These are phyloP conservation scores for Leptobrachium ailaonicum DNA, from an alignment of 2,113 vertebrate species.

Conservation along the genomic window DNA sequence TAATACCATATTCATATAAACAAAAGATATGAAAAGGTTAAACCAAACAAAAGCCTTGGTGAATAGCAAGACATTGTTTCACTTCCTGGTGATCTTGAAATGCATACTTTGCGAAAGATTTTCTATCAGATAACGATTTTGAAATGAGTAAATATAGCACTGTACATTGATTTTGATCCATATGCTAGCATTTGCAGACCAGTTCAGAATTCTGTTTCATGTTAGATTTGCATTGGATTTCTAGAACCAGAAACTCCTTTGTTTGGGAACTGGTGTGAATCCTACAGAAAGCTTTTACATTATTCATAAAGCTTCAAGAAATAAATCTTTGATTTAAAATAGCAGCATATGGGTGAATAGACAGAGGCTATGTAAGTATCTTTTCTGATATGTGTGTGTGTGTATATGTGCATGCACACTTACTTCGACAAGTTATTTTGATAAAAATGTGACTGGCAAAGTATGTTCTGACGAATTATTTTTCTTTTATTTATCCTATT, in stretches of 20 bases:
- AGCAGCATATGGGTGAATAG: constrained; percentile 17
- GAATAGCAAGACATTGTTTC: constrained; percentile 17
- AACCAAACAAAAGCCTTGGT: constrained; percentile 11
- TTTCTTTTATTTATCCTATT: no score
- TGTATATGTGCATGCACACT: no score
- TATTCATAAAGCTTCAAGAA: constrained; percentile 34
- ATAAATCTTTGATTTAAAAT: constrained; percentile 37
- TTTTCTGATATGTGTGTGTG: no score
- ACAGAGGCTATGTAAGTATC: neutral
- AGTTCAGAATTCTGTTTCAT: constrained; percentile 46
- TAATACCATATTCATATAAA: neutral
- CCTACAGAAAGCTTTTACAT: constrained; percentile 12
- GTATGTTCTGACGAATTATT: no score
- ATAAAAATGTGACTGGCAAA: no score
- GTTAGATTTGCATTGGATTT: constrained; percentile 42
- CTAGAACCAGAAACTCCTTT: constrained; percentile 38
- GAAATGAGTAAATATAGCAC: constrained; percentile 39
- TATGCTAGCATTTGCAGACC: constrained; percentile 35
- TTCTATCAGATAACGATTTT: constrained; percentile 30
- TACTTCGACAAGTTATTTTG: no score
- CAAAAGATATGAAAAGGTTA: constrained; percentile 23
- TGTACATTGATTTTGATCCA: constrained; percentile 40
- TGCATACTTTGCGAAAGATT: constrained; percentile 30
- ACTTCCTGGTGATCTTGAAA: constrained; percentile 30
- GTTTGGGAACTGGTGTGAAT: constrained; percentile 16